These are phyloP conservation scores for Cheilosia urbana DNA, from an alignment of 2,888 invertebrate genomes.

Conservation along the genomic window DNA sequence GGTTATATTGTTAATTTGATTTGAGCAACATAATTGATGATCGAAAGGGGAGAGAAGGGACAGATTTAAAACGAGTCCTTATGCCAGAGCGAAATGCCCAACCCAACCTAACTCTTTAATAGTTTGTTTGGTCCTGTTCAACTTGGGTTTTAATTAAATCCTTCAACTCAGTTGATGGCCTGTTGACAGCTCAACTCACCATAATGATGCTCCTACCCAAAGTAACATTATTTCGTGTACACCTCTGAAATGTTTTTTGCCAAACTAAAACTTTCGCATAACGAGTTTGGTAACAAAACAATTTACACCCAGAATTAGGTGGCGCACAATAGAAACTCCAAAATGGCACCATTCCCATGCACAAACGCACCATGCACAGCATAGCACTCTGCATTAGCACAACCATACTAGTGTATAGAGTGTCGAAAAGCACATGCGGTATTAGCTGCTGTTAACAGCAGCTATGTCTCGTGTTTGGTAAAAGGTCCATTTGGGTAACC, in stretches of 20 bases:
- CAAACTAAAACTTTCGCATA: slow-evolving; percentile 40
- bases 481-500: slow-evolving; percentile 57
- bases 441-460: slow-evolving; percentile 62
- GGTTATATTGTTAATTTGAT: slow-evolving; percentile 70
- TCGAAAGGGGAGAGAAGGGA: slow-evolving; percentile 30
- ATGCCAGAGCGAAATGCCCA: neutral
- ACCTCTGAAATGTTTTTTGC: slow-evolving; percentile 10
- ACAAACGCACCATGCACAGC: neutral
- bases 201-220: slow-evolving; percentile 24
- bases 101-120: no score
- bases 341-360: slow-evolving; percentile 41
- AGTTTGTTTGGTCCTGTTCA: neutral
- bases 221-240: slow-evolving; percentile 12
- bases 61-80: no score
- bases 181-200: slow-evolving; percentile 50
- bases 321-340: slow-evolving; percentile 34
- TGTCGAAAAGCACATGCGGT: slow-evolving; percentile 54
- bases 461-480: slow-evolving; percentile 31
- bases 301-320: slow-evolving; percentile 55
- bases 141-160: slow-evolving; percentile 66
- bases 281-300: slow-evolving; percentile 69
- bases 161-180: slow-evolving; percentile 28
- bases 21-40: slow-evolving; percentile 67
- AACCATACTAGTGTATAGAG: neutral
- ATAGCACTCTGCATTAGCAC: neutral